phyloP scores from a whole-genome alignment of 2,797 vertebrate species.

The Gallinago solitaria region DNA sequence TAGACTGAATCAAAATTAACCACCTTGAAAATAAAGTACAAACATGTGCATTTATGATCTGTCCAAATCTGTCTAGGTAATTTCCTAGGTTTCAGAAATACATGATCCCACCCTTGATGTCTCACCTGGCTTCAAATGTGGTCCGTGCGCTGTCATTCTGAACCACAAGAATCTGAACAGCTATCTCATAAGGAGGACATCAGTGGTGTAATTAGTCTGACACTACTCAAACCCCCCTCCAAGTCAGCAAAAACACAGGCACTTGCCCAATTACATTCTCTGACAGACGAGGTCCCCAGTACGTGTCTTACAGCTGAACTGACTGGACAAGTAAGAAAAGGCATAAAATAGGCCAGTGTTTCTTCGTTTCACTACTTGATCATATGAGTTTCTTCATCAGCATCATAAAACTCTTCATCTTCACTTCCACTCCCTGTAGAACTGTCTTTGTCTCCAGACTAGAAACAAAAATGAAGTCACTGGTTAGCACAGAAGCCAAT shows the following conservation, averaged over 20 bases:
- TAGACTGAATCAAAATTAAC: neutral
- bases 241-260: neutral
- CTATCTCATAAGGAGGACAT: neutral
- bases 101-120: neutral
- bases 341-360: neutral
- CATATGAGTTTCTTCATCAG: slow-evolving; percentile 79
- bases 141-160: neutral
- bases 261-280: neutral
- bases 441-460: slow-evolving; percentile 69
- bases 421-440: slow-evolving; percentile 70
- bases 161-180: neutral
- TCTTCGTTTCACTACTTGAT: slow-evolving; percentile 71
- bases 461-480: neutral
- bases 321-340: slow-evolving; percentile 1
- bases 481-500: neutral
- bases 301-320: neutral
- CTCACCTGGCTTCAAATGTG: neutral
- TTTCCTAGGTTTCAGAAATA: neutral
- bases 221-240: neutral
- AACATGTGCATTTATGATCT: neutral
- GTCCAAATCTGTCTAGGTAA: neutral
- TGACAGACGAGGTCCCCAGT: neutral
- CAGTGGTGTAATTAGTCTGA: neutral
- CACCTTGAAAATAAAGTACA: neutral
- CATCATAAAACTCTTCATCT: slow-evolving; percentile 80